Conservation (phyloP, 2,888 invertebrate species). For the Argynnis bischoffii region DNA sequence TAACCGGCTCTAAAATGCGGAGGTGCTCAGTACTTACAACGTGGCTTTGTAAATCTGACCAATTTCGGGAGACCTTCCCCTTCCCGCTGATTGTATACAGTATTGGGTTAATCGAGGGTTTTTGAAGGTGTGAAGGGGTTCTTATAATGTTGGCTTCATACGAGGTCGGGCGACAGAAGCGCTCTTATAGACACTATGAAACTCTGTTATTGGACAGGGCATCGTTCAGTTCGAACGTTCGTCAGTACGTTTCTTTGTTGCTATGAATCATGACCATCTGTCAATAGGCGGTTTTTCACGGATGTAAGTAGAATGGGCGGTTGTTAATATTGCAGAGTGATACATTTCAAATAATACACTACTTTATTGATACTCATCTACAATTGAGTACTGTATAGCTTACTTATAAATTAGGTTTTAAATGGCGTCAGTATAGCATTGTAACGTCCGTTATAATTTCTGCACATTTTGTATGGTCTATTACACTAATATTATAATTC, state of each 20-base stretch:
- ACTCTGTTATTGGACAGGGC: slow-evolving; percentile 77
- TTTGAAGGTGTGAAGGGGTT: slow-evolving; percentile 40
- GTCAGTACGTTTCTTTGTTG: slow-evolving; percentile 72
- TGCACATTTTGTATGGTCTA: no score
- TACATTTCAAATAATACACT: not conserved
- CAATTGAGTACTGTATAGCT: not conserved
- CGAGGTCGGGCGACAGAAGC: slow-evolving; percentile 76
- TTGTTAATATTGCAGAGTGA: slow-evolving; percentile 26
- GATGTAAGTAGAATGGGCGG: slow-evolving; percentile 37
- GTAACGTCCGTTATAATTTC: no score
- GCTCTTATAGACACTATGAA: slow-evolving; percentile 75
- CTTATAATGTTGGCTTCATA: slow-evolving; percentile 54
- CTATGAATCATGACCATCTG: slow-evolving; percentile 72
- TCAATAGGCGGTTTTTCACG: slow-evolving; percentile 61
- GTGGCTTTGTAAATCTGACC: slow-evolving; percentile 72
- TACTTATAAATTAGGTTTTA: not conserved
- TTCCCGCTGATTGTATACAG: slow-evolving; percentile 48
- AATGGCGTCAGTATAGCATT: no score
- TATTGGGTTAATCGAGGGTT: slow-evolving; percentile 45
- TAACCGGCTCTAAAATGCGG: slow-evolving; percentile 70
- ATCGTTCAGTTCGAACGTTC: slow-evolving; percentile 64
- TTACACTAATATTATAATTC: no score
- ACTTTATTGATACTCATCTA: not conserved
- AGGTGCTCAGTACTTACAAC: slow-evolving; percentile 75
- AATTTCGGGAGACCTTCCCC: slow-evolving; percentile 59